Percentiles rank a stretch among this genome's conserved stretches.
Evolutionary conservation across 2,888 invertebrate genomes (phyloP).

Genomic region (Euplexia lucipara): DNA sequence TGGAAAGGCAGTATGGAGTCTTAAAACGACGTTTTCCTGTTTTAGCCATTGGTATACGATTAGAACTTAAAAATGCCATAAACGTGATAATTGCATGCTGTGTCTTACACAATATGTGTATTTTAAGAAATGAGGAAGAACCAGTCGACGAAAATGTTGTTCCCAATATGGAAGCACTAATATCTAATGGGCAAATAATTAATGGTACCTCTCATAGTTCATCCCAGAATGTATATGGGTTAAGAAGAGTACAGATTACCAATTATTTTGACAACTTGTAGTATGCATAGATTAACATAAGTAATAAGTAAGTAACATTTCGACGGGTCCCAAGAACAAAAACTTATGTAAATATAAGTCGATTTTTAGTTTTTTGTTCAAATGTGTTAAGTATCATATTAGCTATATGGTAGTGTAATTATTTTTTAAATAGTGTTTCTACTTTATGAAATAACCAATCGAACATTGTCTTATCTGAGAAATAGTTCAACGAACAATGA

Average conservation of each 20-base stretch:
- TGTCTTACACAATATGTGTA: constrained; percentile 15
- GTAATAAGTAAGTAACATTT: no score
- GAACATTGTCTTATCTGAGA: no score
- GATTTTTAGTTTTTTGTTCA: no score
- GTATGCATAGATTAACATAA: no score
- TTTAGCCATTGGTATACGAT: constrained; percentile 9
- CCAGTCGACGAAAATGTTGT: constrained; percentile 11
- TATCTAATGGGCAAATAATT: constrained; percentile 6
- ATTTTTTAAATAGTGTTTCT: no score
- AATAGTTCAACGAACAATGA: no score
- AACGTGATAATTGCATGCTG: constrained; percentile 13
- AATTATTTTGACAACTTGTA: constrained; percentile 1
- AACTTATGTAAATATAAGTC: no score
- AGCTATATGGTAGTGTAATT: no score
- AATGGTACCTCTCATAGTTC: background rate
- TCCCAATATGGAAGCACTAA: constrained; percentile 10
- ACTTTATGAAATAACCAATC: no score
- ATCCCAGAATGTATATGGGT: background rate
- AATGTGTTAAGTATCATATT: no score
- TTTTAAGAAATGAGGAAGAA: constrained; percentile 6
- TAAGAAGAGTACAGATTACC: background rate
- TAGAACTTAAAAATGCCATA: background rate
- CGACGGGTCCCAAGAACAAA: no score
- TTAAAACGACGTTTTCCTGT: constrained; percentile 18
- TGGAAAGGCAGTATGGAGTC: constrained; percentile 20